Evolutionary conservation across 1,140 invertebrate species (phyloP), one percentile per base, ranked within the genome.

Genomic region (Danaus plexippus): DNA sequence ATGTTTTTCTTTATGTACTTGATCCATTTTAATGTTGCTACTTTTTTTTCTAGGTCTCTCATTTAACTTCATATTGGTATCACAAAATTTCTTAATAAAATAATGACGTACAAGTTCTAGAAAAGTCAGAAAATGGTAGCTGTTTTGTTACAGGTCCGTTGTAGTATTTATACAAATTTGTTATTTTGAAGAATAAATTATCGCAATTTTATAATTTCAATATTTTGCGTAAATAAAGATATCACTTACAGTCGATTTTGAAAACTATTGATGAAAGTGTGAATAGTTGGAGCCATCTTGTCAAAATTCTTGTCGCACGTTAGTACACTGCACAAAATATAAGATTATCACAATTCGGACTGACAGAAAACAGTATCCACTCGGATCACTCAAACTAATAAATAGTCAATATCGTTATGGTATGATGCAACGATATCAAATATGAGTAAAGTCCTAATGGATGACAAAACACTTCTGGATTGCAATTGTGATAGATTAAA

Each of bases 201-300:
- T 7, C 4, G 22, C 22, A 32, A 32, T 32, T 32, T 32, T 32
- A 32, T 32, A 32, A 32, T 32, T 32, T 32, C 22, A 32, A 32
- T 32, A 32, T 32, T 32, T 32, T 6, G 22, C 22, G 22, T 32
- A 32, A 32, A 32, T 32, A 32, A 32, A 8, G 22, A 32, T 11
- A 57, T 3, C 75, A 86, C 83, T 84, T 66, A 86, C 83, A 86
- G 63, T 49, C 83, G 71, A 71, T 84, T 86, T 63, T 86, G 83
- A 69, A 86, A 86, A 62, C 79, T 75, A 59, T 86, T 83, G 54
- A 86, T 71, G 63, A 86, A 84, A 22, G 78, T 77, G 60, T 81
- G 71, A 47, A 85, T 60, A 64, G 70, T 80, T 48, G 82, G 79
- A 73, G 77, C 64, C 82, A 84, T 86, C 43, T 66, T 80, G 66